A percentile compares a stretch with the other conserved stretches of the same genome.
Conservation (phyloP, 2,888 invertebrate species). For the Andrena dorsata region DNA sequence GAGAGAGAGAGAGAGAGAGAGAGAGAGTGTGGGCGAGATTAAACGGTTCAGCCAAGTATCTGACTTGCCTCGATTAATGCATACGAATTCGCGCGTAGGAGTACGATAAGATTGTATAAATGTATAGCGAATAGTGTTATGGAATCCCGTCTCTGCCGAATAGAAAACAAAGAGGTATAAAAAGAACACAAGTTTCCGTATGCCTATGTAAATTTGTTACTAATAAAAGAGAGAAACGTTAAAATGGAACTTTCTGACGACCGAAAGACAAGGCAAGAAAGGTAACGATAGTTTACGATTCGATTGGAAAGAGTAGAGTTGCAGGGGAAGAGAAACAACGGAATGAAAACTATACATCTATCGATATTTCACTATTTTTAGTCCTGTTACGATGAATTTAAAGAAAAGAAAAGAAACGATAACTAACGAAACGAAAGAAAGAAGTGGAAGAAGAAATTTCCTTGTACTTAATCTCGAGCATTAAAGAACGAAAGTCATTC, state of each 20-base stretch:
- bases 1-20: slow-evolving; percentile 19
- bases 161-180: slow-evolving; percentile 70
- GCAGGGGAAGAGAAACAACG: slow-evolving; percentile 22
- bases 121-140: slow-evolving; percentile 83
- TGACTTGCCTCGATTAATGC: slow-evolving; percentile 70
- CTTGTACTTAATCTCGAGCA: slow-evolving; percentile 70
- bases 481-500: slow-evolving; percentile 59
- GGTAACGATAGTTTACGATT: slow-evolving; percentile 30
- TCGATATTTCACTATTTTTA: slow-evolving; percentile 55
- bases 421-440: slow-evolving; percentile 22
- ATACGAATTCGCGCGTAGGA: slow-evolving; percentile 69
- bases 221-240: slow-evolving; percentile 69
- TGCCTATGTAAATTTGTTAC: slow-evolving; percentile 81
- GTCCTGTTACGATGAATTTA: slow-evolving; percentile 46
- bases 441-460: slow-evolving; percentile 44
- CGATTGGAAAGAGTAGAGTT: slow-evolving; percentile 41
- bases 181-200: slow-evolving; percentile 73
- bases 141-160: slow-evolving; percentile 78
- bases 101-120: slow-evolving; percentile 82
- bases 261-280: slow-evolving; percentile 53
- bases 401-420: slow-evolving; percentile 7
- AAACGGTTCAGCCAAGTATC: slow-evolving; percentile 52
- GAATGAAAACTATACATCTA: slow-evolving; percentile 30
- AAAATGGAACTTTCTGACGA: slow-evolving; percentile 69
- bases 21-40: slow-evolving; percentile 30